Base-by-base conservation (phyloP, 2,113 vertebrate genomes). In the Myotis brandtii region DNA sequence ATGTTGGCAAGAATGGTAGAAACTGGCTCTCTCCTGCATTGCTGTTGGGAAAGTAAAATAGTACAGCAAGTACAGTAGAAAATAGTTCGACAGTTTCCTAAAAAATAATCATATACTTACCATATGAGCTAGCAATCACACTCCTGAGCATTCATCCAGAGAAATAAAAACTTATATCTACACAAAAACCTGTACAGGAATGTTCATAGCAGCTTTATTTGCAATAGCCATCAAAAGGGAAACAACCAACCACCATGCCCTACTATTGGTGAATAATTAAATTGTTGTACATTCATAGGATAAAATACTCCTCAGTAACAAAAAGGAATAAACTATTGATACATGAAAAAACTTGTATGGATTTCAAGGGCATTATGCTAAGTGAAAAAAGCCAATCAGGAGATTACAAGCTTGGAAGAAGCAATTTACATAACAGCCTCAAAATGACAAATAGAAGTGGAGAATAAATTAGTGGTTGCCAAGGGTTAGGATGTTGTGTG, bases 51-150 rank as follows among this genome's bases (percentile, higher is more conserved):
- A 86, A 40, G 52, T 82, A 83, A 93, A 91, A 82, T 48, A 25
- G 50, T 27, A 64, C 17, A 52, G 30, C 8, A 62, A 34, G 40
- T 90, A 43, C 54, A 56, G 54, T 69, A 43, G 75, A 95, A 93
- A 90, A 89, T 0, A 56, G 37, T 66, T 90, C 46, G 87, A 79
- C 72, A 92, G 54, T 84, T 92, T 88, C 79, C 72, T 79, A 23
- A 77, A 67, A 81, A 77, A 89, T 66, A 79, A 85, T 40, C 46
- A 56, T 72, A 70, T 70, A 82, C 56, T 70, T 46, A 69, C 34
- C 34, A 66, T 66, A 66, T 73, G 34, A 85, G 16, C 56, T 34
- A 75, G 27, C n/a, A 82, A 52, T 79, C 46, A 54, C 40, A 84
- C 10, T 76, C n/a, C 50, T 70, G 67, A 76, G 13, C 50, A 69